Base-by-base conservation (phyloP, 2,797 vertebrate species). In the Chrysocyon brachyurus region DNA sequence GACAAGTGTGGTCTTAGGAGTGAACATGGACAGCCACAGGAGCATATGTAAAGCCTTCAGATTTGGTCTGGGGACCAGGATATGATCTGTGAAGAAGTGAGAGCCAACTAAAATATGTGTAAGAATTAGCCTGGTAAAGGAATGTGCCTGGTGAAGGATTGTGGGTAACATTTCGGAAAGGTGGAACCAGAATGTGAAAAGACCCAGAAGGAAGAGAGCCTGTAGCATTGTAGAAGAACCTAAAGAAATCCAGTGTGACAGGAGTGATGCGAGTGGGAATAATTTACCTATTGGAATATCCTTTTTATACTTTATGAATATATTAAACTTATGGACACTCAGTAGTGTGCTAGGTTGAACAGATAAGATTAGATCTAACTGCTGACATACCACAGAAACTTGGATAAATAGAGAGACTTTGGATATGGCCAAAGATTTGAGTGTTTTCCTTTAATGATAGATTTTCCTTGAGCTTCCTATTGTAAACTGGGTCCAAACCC, bases 401-500 rank as follows among this genome's bases (percentile, higher is more conserved):
- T 56, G 78, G 57, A 75, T 83, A 87, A 88, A 95, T 19, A 87
- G 17, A 70, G 93, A 90, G 66, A 52, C 64, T 73, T 46, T 33
- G 52, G 56, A 52, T 84, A 75, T 59, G 10, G 59, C 19, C 54
- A 92, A 79, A 82, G 72, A 19, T 87, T 83, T 73, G 36, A 88
- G 28, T 78, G 88, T 91, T 75, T 91, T 95, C 79, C 75, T 83
- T 87, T 70, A 93, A 56, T 81, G 11, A 61, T 54, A 79, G 16
- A 5, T 85, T 94, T 89, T 46, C 59, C 68, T 88, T 91, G 56
- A 85, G 19, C 26, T 92, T 92, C 70, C 87, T 63, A 3, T 40
- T 82, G 8, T 79, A 68, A 94, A 70, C 66, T 84, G 49, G 21
- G 14, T 70, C 94, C 63, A 90, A 87, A 82, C 73, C n/a, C 63